These are phyloP conservation scores for Brachyistius frenatus DNA, from an alignment of 2,113 vertebrate genomes.

Conservation along the genomic window DNA sequence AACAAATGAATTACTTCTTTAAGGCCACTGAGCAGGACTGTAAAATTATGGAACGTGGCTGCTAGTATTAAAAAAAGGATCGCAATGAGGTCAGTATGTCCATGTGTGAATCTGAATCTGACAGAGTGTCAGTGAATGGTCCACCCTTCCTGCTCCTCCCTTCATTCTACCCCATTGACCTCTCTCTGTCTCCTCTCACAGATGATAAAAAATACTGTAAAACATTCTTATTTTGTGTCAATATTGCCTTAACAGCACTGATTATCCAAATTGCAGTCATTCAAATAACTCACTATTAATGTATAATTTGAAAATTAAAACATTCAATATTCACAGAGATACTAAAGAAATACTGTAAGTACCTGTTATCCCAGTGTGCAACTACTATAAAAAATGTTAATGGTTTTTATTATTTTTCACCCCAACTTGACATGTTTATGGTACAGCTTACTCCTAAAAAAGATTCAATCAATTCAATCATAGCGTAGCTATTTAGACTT, in stretches of 20 bases:
- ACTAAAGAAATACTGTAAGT: neutral
- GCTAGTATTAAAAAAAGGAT: constrained; percentile 28
- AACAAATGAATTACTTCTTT: neutral
- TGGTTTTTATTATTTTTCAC: no score
- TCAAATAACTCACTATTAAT: neutral
- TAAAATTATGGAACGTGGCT: constrained; percentile 33
- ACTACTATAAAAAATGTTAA: no score
- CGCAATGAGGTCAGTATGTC: constrained; percentile 34
- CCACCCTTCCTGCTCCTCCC: constrained; percentile 65
- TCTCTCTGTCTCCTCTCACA: constrained; percentile 9
- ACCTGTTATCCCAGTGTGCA: no score
- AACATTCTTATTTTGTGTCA: constrained; percentile 11
- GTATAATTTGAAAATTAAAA: neutral
- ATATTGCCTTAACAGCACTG: neutral
- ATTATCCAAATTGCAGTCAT: neutral
- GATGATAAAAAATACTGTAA: neutral
- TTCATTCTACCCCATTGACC: constrained; percentile 51
- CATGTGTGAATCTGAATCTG: constrained; percentile 51
- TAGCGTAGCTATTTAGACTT: neutral
- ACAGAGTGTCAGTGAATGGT: constrained; percentile 35
- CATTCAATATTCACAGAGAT: neutral
- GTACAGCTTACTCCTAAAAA: neutral
- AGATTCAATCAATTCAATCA: no score
- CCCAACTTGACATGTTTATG: constrained; percentile 13
- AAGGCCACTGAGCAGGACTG: neutral